Base-by-base conservation (phyloP, 2,113 vertebrate genomes). In the Dasyprocta punctata region DNA sequence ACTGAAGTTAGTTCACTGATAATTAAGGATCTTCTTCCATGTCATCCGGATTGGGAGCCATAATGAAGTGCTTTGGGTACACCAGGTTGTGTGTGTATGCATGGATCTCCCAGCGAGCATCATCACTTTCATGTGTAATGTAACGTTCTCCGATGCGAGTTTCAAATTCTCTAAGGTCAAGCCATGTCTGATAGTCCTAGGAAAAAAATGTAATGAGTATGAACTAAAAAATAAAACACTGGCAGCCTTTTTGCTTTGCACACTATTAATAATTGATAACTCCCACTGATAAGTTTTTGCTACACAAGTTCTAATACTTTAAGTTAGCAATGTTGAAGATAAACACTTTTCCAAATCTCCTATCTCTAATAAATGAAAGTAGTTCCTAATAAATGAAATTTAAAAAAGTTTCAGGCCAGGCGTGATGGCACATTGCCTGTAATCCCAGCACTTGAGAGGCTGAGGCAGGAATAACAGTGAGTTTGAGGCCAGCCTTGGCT, bases 151-250 rank as follows among this genome's bases (percentile, higher is more conserved):
- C 99, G 81, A 99, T 99, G 63, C 99, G 99, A 0, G 99, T 99
- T 98, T 99, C 99, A 90, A 99, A 99, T 98, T 99, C 99, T 98
- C 99, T 99, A 97, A 99, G 99, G 98, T 99, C 99, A 98, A 99
- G 98, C 99, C 99, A 99, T 1, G 99, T 99, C 98, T 99, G 99
- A 98, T 99, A 99, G 98, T 99, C 99, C 99, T 99, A 98, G 71
- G 52, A 8, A 12, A 94, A 96, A 81, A 49, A 30, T 83, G 77
- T 54, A 52, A 95, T 75, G 44, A 85, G 71, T 84, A 71, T 63
- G 56, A 97, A 67, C 11, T 52, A 86, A 60, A 86, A 80, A 93
- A 67, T 47, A 84, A 90, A 86, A 87, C 54, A 56, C 24, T 26
- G 4, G 61, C 38, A 95, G 88, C n/a, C 41, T 47, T 58, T 44